Percentiles rank a stretch among this genome's conserved stretches.
Conservation (phyloP, 2,888 invertebrate genomes). For the Temnothorax ravouxi region DNA sequence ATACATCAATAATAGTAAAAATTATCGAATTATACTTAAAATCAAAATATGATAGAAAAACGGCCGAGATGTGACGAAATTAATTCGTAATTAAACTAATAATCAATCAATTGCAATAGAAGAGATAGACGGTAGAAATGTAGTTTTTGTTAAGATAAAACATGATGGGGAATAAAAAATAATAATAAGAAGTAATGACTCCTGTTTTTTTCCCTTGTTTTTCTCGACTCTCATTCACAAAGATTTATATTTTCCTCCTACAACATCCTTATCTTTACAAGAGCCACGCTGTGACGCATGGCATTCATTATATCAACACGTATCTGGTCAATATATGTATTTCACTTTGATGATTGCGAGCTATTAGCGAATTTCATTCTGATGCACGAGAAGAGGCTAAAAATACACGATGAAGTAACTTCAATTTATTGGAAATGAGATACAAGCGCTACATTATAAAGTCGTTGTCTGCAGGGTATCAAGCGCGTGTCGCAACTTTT, state of each 20-base stretch:
- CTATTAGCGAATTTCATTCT: not conserved
- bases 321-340: not conserved
- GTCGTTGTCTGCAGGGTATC: not conserved
- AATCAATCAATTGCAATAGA: not conserved
- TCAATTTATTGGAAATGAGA: constrained; percentile 13
- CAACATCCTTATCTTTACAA: not conserved
- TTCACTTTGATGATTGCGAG: not conserved
- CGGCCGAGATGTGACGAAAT: not conserved
- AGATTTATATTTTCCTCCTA: constrained; percentile 9
- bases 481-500: constrained; percentile 10
- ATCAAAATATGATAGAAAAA: not conserved
- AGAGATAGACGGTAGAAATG: not conserved
- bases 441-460: constrained; percentile 31
- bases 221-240: not conserved
- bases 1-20: not conserved
- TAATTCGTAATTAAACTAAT: not conserved
- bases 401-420: constrained; percentile 11
- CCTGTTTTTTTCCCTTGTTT: too few relatives aligned
- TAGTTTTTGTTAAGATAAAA: not conserved
- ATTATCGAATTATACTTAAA: not conserved
- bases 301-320: not conserved
- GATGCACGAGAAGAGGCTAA: constrained; percentile 1
- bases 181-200: not conserved
- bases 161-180: not conserved
- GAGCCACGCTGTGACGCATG: not conserved